A percentile compares a stretch with the other conserved stretches of the same genome.
These are phyloP conservation scores for Corythucha ciliata DNA, from an alignment of 2,888 invertebrate species.

Conservation along the genomic window DNA sequence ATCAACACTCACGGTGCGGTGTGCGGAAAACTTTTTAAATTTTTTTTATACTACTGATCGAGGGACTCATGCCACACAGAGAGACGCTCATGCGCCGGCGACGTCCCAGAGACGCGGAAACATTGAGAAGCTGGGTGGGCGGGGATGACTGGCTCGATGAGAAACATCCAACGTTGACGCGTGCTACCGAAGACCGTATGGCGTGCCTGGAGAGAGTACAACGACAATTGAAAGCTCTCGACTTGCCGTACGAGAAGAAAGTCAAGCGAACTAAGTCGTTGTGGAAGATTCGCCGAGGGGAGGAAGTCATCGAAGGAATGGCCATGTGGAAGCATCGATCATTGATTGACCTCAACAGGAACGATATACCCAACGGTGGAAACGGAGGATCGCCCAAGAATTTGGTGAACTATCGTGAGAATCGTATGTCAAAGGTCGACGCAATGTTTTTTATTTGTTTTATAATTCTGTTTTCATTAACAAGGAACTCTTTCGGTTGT, in stretches of 20 bases:
- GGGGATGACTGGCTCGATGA: slow-evolving; percentile 21
- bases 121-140: slow-evolving; percentile 28
- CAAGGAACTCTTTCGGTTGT: too few species aligned
- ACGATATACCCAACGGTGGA: too few species aligned
- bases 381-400: too few species aligned
- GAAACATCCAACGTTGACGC: slow-evolving; percentile 23
- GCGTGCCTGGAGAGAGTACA: slow-evolving; percentile 19
- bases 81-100: slow-evolving; percentile 14
- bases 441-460: too few species aligned
- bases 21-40: too few species aligned
- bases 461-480: too few species aligned
- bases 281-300: slow-evolving; percentile 68
- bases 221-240: slow-evolving; percentile 30
- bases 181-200: slow-evolving; percentile 24
- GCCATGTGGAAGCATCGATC: slow-evolving; percentile 78
- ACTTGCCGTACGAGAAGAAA: slow-evolving; percentile 41
- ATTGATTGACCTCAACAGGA: slow-evolving; percentile 54
- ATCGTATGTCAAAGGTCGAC: too few species aligned
- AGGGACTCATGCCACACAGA: too few species aligned
- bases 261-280: slow-evolving; percentile 77
- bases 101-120: slow-evolving; percentile 21
- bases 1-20: too few species aligned
- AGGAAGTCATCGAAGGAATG: slow-evolving; percentile 77
- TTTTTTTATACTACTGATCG: too few species aligned
- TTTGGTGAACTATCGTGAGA: too few species aligned